phyloP scores from a whole-genome alignment of 2,888 invertebrate species.

The Synergus gifuensis region DNA sequence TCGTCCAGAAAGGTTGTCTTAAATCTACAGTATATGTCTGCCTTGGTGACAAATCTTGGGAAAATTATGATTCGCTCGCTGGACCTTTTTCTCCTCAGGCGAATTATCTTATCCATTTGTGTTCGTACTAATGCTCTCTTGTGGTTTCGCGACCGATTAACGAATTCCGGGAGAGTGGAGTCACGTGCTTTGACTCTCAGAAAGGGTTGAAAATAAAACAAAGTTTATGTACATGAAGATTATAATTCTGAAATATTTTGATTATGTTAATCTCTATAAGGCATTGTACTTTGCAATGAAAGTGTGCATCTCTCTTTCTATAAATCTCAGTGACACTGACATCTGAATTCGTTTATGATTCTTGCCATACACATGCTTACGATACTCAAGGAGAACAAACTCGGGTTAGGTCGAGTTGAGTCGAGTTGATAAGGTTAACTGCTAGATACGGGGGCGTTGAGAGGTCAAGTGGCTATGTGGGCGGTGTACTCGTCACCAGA shows the following conservation, averaged over 20 bases:
- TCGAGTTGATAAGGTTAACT: constrained; percentile 77
- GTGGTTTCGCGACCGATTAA: constrained; percentile 32
- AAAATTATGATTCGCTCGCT: constrained; percentile 1
- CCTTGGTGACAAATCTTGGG: constrained; percentile 47
- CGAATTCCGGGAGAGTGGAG: constrained; percentile 13
- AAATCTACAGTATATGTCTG: constrained; percentile 58
- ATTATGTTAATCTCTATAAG: neutral
- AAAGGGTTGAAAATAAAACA: neutral
- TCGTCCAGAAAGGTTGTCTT: constrained; percentile 56
- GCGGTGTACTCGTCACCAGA: constrained; percentile 72
- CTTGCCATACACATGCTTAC: constrained; percentile 38
- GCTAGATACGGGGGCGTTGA: constrained; percentile 74
- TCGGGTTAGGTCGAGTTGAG: constrained; percentile 72
- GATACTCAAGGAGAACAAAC: constrained; percentile 51
- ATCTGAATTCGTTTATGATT: constrained; percentile 27
- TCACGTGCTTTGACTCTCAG: neutral
- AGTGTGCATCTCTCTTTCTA: constrained; percentile 25
- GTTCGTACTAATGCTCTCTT: constrained; percentile 31
- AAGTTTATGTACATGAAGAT: neutral
- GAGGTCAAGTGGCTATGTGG: constrained; percentile 77
- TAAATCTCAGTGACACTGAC: constrained; percentile 5
- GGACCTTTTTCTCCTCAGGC: constrained; percentile 11
- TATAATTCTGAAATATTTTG: too few species aligned
- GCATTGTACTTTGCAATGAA: neutral
- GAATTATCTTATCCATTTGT: constrained; percentile 36